Evolutionary conservation across 2,797 vertebrate species (phyloP).

Genomic region (Prunella strophiata): DNA sequence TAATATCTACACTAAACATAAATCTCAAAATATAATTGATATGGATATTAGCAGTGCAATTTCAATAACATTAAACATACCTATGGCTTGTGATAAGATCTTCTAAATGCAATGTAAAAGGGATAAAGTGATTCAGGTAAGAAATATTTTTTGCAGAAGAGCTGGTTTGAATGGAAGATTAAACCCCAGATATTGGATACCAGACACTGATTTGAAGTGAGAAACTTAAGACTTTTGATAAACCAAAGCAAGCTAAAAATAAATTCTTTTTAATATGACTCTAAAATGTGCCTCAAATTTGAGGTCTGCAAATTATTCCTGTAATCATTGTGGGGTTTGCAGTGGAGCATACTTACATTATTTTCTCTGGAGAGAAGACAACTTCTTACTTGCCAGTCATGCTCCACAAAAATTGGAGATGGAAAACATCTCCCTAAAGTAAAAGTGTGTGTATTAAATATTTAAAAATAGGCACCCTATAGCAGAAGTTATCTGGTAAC

Average conservation of each 20-base stretch:
- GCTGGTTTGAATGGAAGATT: conserved; percentile 47
- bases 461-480: not conserved
- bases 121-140: conserved; percentile 27
- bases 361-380: not conserved
- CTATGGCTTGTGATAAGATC: conserved; percentile 16
- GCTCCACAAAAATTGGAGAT: not conserved
- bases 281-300: not conserved
- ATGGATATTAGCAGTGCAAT: conserved; percentile 65
- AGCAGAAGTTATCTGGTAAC: not conserved
- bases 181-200: not conserved
- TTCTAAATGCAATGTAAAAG: conserved; percentile 42
- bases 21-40: conserved; percentile 69
- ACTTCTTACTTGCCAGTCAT: not conserved
- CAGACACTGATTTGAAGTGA: not conserved
- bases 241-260: not conserved
- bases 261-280: not conserved
- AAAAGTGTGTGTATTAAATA: not conserved
- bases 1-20: conserved; percentile 66
- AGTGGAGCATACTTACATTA: not conserved
- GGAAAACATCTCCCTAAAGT: not conserved
- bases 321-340: not conserved
- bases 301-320: not conserved
- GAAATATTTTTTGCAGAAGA: conserved; percentile 19
- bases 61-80: conserved; percentile 65
- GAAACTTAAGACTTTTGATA: not conserved